phyloP scores from a whole-genome alignment of 2,888 invertebrate species.

The Leucoma salicis region DNA sequence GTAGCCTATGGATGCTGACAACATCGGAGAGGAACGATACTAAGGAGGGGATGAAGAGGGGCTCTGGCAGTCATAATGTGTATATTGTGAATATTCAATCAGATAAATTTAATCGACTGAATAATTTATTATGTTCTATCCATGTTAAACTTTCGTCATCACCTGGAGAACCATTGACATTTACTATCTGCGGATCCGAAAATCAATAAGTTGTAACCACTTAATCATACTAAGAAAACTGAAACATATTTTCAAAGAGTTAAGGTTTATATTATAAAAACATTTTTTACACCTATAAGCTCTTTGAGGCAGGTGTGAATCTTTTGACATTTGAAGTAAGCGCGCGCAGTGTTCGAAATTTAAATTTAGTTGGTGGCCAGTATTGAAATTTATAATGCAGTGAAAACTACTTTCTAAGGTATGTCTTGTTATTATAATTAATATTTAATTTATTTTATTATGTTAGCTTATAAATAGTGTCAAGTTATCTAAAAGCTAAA shows the following conservation, averaged over 20 bases:
- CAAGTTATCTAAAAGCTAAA: too few species aligned
- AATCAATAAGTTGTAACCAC: conserved; percentile 35
- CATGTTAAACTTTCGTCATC: conserved; percentile 57
- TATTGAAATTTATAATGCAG: conserved; percentile 18
- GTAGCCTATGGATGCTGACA: too few species aligned
- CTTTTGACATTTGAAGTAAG: conserved; percentile 68
- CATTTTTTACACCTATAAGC: conserved; percentile 15
- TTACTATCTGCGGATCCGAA: conserved; percentile 46
- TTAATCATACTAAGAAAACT: neutral
- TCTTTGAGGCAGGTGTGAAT: conserved; percentile 59
- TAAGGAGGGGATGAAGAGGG: too few species aligned
- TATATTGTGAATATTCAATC: too few species aligned
- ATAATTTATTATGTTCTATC: too few species aligned
- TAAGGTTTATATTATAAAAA: conserved; percentile 24
- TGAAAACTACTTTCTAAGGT: conserved; percentile 30
- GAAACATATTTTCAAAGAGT: rapidly evolving
- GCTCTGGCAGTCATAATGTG: neutral
- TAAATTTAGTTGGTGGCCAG: conserved; percentile 42
- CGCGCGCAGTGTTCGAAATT: conserved; percentile 45
- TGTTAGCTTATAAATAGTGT: too few species aligned
- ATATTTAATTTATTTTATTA: neutral
- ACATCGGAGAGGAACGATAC: too few species aligned
- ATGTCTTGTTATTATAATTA: conserved; percentile 34
- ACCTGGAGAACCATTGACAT: conserved; percentile 75
- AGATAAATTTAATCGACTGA: too few species aligned